Conservation (phyloP, 2,797 vertebrate genomes). For the Aldrovandia affinis region DNA sequence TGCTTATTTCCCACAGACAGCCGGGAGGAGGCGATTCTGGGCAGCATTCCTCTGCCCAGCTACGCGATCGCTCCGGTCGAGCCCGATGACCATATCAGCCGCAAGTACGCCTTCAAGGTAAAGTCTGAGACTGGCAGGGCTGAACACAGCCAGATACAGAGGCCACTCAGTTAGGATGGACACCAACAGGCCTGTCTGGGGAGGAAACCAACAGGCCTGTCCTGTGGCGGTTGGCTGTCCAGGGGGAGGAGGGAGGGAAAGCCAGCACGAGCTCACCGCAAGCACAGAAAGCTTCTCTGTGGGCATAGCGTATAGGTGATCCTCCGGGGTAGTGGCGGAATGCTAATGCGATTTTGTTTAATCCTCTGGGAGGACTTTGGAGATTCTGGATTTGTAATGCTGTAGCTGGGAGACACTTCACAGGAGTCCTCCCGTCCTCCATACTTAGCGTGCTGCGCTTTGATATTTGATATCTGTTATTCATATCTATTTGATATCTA, state of each 20-base stretch:
- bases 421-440: slow-evolving; percentile 62
- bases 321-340: too few relatives aligned
- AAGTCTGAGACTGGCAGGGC: slow-evolving; percentile 26
- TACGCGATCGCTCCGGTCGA: slow-evolving; percentile 90
- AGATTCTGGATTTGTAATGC: slow-evolving; percentile 65
- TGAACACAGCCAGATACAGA: not conserved
- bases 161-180: not conserved
- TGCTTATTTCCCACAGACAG: slow-evolving; percentile 82
- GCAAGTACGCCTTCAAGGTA: slow-evolving; percentile 98
- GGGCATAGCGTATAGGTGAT: too few relatives aligned
- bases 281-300: too few relatives aligned
- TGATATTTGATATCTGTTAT: too few relatives aligned
- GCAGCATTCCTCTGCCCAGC: slow-evolving; percentile 95
- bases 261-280: too few relatives aligned
- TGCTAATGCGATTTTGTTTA: not conserved
- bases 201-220: too few relatives aligned
- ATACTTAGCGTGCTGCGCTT: slow-evolving; percentile 45
- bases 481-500: too few relatives aligned
- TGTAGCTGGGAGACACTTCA: slow-evolving; percentile 56
- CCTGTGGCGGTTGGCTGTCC: too few relatives aligned
- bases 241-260: too few relatives aligned
- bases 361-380: slow-evolving; percentile 6
- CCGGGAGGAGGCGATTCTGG: slow-evolving; percentile 92
- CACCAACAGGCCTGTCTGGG: too few relatives aligned
- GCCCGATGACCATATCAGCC: slow-evolving; percentile 92